Conservation (phyloP, 2,797 vertebrate genomes). For the Epinephelus awoara region DNA sequence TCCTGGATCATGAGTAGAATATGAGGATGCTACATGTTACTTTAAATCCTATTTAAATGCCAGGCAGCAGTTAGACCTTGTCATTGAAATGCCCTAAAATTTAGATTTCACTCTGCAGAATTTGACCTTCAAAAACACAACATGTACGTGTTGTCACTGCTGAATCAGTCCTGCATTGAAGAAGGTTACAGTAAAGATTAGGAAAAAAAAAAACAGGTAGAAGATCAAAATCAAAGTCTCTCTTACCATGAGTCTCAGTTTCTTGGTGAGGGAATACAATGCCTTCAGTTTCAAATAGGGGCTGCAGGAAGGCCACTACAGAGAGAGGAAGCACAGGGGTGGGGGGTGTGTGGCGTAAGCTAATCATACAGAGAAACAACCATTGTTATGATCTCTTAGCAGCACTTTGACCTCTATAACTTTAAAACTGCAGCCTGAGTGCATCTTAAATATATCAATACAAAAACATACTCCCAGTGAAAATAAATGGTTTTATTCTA, state of each 20-base stretch:
- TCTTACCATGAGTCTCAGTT: slow-evolving; percentile 86
- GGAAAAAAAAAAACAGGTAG: slow-evolving; percentile 57
- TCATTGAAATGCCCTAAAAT: slow-evolving; percentile 35
- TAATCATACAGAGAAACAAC: slow-evolving; percentile 80
- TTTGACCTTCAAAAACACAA: slow-evolving; percentile 45
- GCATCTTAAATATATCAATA: slow-evolving; percentile 32
- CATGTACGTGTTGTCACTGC: slow-evolving; percentile 42
- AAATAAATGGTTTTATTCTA: slow-evolving; percentile 7
- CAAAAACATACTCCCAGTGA: slow-evolving; percentile 28
- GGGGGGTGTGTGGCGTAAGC: slow-evolving; percentile 79
- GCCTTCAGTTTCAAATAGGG: slow-evolving; percentile 86
- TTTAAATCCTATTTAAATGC: slow-evolving; percentile 59
- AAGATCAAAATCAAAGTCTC: slow-evolving; percentile 81
- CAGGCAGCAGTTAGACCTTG: slow-evolving; percentile 48
- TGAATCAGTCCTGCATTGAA: slow-evolving; percentile 62
- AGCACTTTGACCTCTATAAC: slow-evolving; percentile 50
- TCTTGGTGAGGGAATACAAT: slow-evolving; percentile 86
- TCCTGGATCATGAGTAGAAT: slow-evolving; percentile 65
- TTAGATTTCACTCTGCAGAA: slow-evolving; percentile 37
- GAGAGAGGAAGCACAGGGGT: slow-evolving; percentile 85
- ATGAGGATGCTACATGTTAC: slow-evolving; percentile 61
- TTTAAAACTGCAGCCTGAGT: slow-evolving; percentile 45
- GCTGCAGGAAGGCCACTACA: slow-evolving; percentile 87
- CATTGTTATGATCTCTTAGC: slow-evolving; percentile 69
- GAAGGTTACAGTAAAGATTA: slow-evolving; percentile 63